phyloP scores from a whole-genome alignment of 37 sponge, comb jelly and placozoan genomes.

The Beroe ovata region DNA sequence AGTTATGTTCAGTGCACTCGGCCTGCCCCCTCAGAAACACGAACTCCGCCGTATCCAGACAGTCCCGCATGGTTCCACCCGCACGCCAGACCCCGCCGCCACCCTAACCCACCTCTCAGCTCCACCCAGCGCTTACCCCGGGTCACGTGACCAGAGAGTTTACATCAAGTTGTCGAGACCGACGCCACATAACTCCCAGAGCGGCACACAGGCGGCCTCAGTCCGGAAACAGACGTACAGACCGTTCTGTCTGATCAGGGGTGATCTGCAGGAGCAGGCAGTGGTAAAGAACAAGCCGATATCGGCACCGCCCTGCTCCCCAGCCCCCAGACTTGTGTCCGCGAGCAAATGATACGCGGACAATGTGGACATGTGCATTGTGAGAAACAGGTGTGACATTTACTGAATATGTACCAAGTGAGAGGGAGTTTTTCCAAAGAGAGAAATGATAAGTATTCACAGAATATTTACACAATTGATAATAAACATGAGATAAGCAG shows the following conservation, averaged over 20 bases:
- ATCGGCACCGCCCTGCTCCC: slow-evolving; percentile 16
- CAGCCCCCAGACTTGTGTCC: neutral
- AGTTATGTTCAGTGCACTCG: slow-evolving; percentile 29
- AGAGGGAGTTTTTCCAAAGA: no score
- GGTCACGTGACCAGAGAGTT: neutral
- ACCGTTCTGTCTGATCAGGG: slow-evolving; percentile 16
- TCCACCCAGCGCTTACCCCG: neutral
- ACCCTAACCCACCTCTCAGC: neutral
- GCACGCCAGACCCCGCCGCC: neutral
- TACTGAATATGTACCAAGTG: no score
- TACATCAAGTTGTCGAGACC: slow-evolving; percentile 41
- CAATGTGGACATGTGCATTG: no score
- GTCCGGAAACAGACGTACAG: slow-evolving; percentile 37
- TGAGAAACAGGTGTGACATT: no score
- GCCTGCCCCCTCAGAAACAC: neutral
- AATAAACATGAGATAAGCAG: no score
- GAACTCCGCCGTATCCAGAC: neutral
- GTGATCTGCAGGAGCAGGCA: neutral
- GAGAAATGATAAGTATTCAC: no score
- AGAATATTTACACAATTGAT: no score
- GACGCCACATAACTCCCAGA: neutral
- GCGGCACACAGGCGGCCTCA: neutral
- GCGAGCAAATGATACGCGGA: no score
- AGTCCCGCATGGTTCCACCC: neutral
- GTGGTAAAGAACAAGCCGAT: neutral